A percentile compares a stretch with the other conserved stretches of the same genome.
Conservation (phyloP, 2,888 invertebrate genomes). For the Hirtodrosophila histrioides region DNA sequence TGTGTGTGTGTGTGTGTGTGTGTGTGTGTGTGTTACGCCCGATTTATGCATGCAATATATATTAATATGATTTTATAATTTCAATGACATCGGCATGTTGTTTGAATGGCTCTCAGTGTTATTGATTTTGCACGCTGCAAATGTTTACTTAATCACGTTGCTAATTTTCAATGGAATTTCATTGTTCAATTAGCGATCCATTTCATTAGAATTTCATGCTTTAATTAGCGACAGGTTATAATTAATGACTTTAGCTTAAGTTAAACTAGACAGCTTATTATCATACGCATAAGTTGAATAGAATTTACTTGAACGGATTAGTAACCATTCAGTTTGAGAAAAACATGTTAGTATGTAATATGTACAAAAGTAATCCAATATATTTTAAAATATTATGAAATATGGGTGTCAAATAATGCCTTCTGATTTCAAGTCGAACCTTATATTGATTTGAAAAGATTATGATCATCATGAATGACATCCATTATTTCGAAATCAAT, state of each 20-base stretch:
- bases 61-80: constrained; percentile 35
- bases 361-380: too few species aligned
- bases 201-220: constrained; percentile 66
- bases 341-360: too few species aligned
- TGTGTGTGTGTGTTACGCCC: constrained; percentile 25
- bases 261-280: constrained; percentile 4
- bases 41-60: constrained; percentile 55
- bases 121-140: constrained; percentile 50
- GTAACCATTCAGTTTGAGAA: too few species aligned
- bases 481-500: too few species aligned
- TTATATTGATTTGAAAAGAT: too few species aligned
- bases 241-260: constrained; percentile 14
- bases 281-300: too few species aligned
- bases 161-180: constrained; percentile 64
- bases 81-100: constrained; percentile 44
- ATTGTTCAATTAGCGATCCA: constrained; percentile 56
- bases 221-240: constrained; percentile 42
- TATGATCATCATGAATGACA: too few species aligned
- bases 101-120: constrained; percentile 22
- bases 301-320: too few species aligned
- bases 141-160: constrained; percentile 48
- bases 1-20: too few species aligned
- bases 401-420: too few species aligned
- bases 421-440: too few species aligned
- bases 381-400: too few species aligned